phyloP scores from a whole-genome alignment of 2,888 invertebrate genomes.

The Lasioglossum zephyrum region DNA sequence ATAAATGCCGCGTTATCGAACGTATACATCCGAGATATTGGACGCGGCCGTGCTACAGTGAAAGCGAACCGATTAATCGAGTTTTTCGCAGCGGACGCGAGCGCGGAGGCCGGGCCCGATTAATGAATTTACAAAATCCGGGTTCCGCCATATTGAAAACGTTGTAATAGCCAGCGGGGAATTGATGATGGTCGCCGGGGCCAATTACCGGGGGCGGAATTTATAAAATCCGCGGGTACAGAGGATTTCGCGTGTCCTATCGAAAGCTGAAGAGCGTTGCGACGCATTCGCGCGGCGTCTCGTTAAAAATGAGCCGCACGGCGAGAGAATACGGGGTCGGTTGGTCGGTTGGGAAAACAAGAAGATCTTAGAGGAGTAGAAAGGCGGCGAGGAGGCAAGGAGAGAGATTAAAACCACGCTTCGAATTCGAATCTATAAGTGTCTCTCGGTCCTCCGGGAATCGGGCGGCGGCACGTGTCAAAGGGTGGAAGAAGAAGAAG shows the following conservation, averaged over 20 bases:
- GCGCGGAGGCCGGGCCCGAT: conserved; percentile 27
- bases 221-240: conserved; percentile 14
- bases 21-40: conserved; percentile 70
- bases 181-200: conserved; percentile 28
- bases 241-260: neutral
- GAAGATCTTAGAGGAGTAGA: conserved; percentile 16
- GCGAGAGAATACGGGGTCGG: conserved; percentile 7
- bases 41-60: conserved; percentile 29
- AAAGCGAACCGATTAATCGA: conserved; percentile 61
- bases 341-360: neutral
- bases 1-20: conserved; percentile 80
- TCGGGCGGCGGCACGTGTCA: conserved; percentile 79
- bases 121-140: conserved; percentile 63
- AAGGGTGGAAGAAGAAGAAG: conserved; percentile 70
- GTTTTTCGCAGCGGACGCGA: conserved; percentile 46
- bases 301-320: conserved; percentile 27
- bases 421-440: conserved; percentile 71
- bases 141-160: conserved; percentile 35
- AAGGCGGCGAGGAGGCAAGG: conserved; percentile 33
- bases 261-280: neutral
- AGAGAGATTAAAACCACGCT: conserved; percentile 57
- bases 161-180: conserved; percentile 5
- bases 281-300: neutral
- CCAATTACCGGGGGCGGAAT: conserved; percentile 33
- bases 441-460: conserved; percentile 70